A percentile compares a stretch with the other conserved stretches of the same genome.
These are phyloP conservation scores for Diaprepes abbreviatus DNA, from an alignment of 2,888 invertebrate genomes.

Conservation along the genomic window DNA sequence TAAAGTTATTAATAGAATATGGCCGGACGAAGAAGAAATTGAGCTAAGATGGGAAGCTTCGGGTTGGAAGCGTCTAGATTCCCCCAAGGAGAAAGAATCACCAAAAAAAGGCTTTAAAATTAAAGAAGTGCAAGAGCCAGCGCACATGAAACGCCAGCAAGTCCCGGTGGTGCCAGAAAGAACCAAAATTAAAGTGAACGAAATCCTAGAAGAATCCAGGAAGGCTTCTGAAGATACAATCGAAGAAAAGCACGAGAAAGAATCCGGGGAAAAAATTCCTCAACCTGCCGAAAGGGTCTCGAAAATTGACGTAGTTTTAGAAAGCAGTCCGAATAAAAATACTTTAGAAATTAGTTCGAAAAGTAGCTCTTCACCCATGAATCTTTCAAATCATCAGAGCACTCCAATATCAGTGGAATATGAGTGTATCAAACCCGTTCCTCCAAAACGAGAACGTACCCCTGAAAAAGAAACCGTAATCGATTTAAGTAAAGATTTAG, in stretches of 20 bases:
- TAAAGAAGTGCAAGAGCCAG: slow-evolving; percentile 28
- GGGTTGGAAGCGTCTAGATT: slow-evolving; percentile 30
- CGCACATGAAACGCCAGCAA: slow-evolving; percentile 37
- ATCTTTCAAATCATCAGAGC: slow-evolving; percentile 13
- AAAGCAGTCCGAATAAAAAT: background rate
- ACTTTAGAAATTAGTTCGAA: background rate
- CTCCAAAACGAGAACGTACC: slow-evolving; percentile 43
- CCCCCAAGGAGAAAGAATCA: slow-evolving; percentile 17
- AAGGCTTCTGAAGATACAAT: slow-evolving; percentile 21
- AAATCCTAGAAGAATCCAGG: slow-evolving; percentile 27
- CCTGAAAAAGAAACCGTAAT: slow-evolving; percentile 39
- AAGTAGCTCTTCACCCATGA: background rate
- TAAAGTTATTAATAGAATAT: slow-evolving; percentile 60
- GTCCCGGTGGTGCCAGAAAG: slow-evolving; percentile 43
- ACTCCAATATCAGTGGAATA: slow-evolving; percentile 30
- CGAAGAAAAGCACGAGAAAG: slow-evolving; percentile 37
- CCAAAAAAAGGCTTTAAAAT: slow-evolving; percentile 9
- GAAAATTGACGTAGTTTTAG: slow-evolving; percentile 13
- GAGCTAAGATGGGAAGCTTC: slow-evolving; percentile 8
- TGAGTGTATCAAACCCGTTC: slow-evolving; percentile 41
- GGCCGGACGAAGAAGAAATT: slow-evolving; percentile 56
- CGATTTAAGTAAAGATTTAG: slow-evolving; percentile 19
- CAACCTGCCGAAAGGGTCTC: slow-evolving; percentile 25
- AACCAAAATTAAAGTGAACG: slow-evolving; percentile 31
- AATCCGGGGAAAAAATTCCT: slow-evolving; percentile 25